Percentiles rank a stretch among this genome's conserved stretches.
Evolutionary conservation across 2,797 vertebrate species (phyloP).

Genomic region (Periparus ater): DNA sequence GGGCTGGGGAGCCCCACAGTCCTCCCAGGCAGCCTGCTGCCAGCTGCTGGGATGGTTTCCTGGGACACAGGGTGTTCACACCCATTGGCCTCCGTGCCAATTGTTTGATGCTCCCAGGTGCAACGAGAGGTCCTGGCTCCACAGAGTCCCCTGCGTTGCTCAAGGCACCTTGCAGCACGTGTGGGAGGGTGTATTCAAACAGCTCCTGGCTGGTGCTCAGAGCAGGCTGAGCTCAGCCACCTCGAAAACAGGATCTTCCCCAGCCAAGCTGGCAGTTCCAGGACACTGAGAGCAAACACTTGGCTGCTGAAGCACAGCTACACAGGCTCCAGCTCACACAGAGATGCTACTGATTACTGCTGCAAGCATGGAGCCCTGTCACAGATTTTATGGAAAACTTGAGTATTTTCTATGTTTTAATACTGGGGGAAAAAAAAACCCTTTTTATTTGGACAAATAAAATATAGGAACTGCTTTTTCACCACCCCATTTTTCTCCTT

Average conservation of each 20-base stretch:
- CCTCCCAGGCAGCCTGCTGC: background rate
- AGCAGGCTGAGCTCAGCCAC: background rate
- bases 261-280: background rate
- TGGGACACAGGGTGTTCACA: background rate
- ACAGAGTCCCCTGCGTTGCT: background rate
- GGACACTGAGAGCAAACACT: fast-evolving
- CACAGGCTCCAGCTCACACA: background rate
- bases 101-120: background rate
- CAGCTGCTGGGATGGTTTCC: background rate
- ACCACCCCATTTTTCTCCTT: background rate
- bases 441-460: background rate
- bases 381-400: background rate
- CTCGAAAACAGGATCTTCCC: background rate
- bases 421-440: fast-evolving
- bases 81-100: fast-evolving
- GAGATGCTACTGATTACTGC: background rate
- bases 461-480: background rate
- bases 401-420: background rate
- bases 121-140: background rate
- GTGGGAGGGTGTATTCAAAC: background rate
- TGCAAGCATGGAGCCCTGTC: background rate
- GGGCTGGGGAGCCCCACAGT: background rate
- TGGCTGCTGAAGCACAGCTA: background rate
- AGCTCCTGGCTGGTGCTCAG: background rate
- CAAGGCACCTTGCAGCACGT: background rate